These are phyloP conservation scores for Salvelinus namaycush DNA, from an alignment of 2,113 vertebrate genomes.

Conservation along the genomic window DNA sequence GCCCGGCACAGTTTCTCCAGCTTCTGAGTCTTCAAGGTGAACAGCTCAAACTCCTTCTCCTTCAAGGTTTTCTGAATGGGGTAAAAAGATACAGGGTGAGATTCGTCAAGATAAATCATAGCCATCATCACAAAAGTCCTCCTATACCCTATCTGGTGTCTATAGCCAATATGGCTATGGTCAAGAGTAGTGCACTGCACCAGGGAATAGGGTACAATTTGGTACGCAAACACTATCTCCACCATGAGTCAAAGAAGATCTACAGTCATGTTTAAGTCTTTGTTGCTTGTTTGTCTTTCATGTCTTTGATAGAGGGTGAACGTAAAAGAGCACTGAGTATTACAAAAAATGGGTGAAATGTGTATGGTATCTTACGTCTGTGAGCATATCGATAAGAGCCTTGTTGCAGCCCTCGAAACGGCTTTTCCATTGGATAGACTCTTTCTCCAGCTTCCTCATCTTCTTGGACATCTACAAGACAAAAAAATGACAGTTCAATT, in stretches of 20 bases:
- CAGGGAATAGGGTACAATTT: too few species aligned
- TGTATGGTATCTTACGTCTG: slow-evolving; percentile 80
- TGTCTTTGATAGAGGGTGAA: too few species aligned
- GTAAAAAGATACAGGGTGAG: background rate
- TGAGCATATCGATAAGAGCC: slow-evolving; percentile 91
- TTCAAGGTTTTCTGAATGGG: slow-evolving; percentile 69
- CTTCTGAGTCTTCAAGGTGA: slow-evolving; percentile 87
- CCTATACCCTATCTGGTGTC: background rate
- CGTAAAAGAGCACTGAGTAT: background rate
- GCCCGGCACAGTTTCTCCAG: slow-evolving; percentile 95
- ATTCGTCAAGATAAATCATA: background rate
- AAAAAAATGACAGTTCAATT: background rate
- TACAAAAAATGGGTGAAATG: too few species aligned
- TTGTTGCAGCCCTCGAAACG: slow-evolving; percentile 96
- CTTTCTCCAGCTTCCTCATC: slow-evolving; percentile 97
- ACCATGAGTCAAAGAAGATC: too few species aligned
- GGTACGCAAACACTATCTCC: too few species aligned
- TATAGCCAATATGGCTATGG: background rate
- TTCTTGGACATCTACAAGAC: slow-evolving; percentile 92
- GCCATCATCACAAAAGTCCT: background rate
- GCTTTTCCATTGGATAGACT: slow-evolving; percentile 91
- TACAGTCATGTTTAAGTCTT: too few species aligned
- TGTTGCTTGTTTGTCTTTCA: too few species aligned
- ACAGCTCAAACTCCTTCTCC: slow-evolving; percentile 92
- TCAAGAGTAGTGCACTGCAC: too few species aligned